Base-by-base conservation (phyloP, 2,797 vertebrate species). In the Stomatorhinus walkeri region DNA sequence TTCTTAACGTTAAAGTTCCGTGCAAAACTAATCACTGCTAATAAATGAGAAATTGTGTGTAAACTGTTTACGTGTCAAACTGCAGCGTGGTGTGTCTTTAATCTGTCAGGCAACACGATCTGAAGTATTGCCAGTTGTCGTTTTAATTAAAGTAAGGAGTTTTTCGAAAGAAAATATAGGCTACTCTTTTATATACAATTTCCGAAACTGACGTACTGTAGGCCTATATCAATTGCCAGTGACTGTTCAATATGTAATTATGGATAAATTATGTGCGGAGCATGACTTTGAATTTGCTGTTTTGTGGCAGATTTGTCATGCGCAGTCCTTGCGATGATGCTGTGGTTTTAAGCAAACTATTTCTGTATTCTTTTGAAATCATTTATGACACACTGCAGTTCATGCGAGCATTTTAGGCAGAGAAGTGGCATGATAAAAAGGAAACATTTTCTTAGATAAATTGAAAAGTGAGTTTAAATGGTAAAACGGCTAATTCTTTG, bases 211-310 rank as follows among this genome's bases (percentile, higher is more conserved):
- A 64, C 28, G 3, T 83, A 43, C 19, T 83, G 79, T 48, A n/a
- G n/a, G n/a, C n/a, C n/a, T n/a, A 4, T 46, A 48, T 83, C 48
- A 43, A 83, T 83, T 48, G 2, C 19, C 2, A 40, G 3, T 24
- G 1, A 24, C 16, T 81, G 40, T 43, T 43, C 19, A 83, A 83
- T 43, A 40, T 83, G 16, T 83, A 48, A n/a, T 83, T n/a, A 22
- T 48, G 61, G 22, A 24, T 64, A 64, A 64, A 24, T 32, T 68
- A 48, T 9, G 22, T n/a, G 79, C 43, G 10, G 79, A 84, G 7
- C 79, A 84, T n/a, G 24, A 84, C 2, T 84, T 43, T 49, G 36
- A 81, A n/a, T 83, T 83, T n/a, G 46, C 79, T 83, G 79, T 83
- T 10, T 48, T 24, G 46, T 10, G 79, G 79, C 16, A 83, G 14